Percentiles rank a stretch among this genome's conserved stretches.
Conservation (phyloP, 2,113 vertebrate genomes). For the Cyphomyrus discorhynchus region DNA sequence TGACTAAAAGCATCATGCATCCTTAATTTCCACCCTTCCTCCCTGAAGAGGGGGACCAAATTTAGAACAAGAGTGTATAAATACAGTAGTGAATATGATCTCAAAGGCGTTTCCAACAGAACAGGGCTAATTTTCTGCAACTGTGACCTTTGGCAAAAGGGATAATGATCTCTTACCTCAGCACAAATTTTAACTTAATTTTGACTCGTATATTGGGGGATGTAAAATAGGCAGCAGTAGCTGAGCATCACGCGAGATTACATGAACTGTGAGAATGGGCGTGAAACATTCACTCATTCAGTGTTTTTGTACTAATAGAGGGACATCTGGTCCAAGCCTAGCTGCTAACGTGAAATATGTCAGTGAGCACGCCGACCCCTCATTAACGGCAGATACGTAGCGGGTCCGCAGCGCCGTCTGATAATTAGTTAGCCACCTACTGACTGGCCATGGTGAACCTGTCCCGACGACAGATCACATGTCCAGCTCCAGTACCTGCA, state of each 20-base stretch:
- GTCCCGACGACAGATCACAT: neutral
- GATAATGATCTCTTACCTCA: neutral
- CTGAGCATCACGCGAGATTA: too few species aligned
- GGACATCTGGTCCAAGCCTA: neutral
- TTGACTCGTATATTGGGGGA: neutral
- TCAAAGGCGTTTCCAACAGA: neutral
- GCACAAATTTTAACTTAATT: neutral
- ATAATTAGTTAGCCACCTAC: neutral
- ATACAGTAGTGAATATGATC: neutral
- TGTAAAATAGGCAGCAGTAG: too few species aligned
- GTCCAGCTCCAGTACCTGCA: neutral
- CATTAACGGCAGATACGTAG: neutral
- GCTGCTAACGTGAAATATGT: neutral
- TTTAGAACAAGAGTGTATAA: conserved; percentile 3
- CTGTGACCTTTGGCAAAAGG: neutral
- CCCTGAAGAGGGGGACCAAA: conserved; percentile 6
- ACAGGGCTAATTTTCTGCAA: conserved; percentile 9
- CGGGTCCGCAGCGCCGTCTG: neutral
- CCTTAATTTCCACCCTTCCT: neutral
- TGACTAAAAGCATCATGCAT: neutral
- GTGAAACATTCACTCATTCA: neutral
- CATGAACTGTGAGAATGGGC: neutral
- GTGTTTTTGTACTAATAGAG: neutral
- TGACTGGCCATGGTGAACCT: neutral
- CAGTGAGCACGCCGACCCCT: neutral